These are phyloP conservation scores for Aegotheles bennettii DNA, from an alignment of 2,113 vertebrate species.

Conservation along the genomic window DNA sequence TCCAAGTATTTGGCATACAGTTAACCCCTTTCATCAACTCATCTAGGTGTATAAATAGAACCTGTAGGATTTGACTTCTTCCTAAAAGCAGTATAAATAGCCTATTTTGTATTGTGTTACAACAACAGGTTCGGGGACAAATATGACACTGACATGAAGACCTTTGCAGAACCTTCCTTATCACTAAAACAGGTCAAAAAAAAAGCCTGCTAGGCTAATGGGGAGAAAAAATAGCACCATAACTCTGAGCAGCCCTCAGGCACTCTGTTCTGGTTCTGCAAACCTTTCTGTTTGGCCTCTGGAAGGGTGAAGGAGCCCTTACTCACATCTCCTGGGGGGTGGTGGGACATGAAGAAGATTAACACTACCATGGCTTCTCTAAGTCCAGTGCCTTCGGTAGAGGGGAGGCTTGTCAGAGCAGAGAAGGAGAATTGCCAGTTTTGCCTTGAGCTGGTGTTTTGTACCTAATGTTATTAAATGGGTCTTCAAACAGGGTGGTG, in stretches of 20 bases:
- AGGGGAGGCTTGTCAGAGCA: not conserved
- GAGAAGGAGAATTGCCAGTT: not conserved
- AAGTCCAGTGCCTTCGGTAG: not conserved
- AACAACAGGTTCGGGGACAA: not conserved
- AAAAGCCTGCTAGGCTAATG: not conserved
- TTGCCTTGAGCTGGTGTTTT: not conserved
- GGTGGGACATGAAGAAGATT: not conserved
- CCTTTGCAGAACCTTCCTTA: not conserved
- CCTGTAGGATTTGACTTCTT: not conserved
- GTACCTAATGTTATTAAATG: not conserved
- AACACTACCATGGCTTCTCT: not conserved
- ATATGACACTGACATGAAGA: not conserved
- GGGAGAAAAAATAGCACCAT: not conserved
- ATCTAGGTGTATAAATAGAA: not conserved
- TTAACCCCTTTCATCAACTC: not conserved
- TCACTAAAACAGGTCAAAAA: not conserved
- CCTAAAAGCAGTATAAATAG: not conserved
- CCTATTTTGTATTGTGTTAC: not conserved
- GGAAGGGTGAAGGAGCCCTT: constrained; percentile 19
- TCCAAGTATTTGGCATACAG: not conserved
- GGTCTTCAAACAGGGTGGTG: not conserved
- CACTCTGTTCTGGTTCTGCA: not conserved
- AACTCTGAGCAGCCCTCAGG: not conserved
- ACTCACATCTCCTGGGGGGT: not conserved
- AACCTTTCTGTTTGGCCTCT: constrained; percentile 35